Percentiles rank a stretch among this genome's conserved stretches.
Evolutionary conservation across 2,113 vertebrate genomes (phyloP).

Genomic region (Ondatra zibethicus): DNA sequence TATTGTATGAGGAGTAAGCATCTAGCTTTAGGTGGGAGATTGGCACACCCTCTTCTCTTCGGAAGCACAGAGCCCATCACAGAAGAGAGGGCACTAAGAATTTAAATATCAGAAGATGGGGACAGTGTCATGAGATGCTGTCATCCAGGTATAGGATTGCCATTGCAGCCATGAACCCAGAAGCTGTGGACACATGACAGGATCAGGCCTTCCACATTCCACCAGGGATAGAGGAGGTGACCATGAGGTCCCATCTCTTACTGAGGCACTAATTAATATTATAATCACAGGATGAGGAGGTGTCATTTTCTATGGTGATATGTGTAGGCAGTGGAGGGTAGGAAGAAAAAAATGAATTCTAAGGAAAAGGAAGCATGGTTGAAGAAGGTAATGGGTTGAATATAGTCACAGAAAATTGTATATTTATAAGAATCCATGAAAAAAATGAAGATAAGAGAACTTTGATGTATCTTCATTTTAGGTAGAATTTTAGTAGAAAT

Average conservation of each 20-base stretch:
- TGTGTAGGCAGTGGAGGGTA: background rate
- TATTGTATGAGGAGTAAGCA: no score
- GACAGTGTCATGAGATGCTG: background rate
- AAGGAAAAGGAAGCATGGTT: background rate
- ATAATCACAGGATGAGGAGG: background rate
- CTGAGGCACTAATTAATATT: background rate
- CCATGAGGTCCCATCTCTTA: background rate
- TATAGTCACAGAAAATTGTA: background rate
- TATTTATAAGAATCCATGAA: background rate
- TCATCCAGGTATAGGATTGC: background rate
- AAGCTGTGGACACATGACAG: background rate
- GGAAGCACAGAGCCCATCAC: no score
- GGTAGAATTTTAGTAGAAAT: background rate
- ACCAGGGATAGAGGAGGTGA: background rate
- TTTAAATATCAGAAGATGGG: background rate
- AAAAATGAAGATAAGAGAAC: background rate
- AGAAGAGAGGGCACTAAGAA: background rate
- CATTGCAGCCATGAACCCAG: no score
- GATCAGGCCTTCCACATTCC: background rate
- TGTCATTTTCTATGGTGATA: background rate
- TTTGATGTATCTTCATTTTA: conserved; percentile 16
- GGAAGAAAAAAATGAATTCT: background rate
- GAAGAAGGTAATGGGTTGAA: background rate
- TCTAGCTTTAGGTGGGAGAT: background rate
- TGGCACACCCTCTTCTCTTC: no score